Evolutionary conservation across 2,888 invertebrate species (phyloP).

Genomic region (Pemphredon lugubris): DNA sequence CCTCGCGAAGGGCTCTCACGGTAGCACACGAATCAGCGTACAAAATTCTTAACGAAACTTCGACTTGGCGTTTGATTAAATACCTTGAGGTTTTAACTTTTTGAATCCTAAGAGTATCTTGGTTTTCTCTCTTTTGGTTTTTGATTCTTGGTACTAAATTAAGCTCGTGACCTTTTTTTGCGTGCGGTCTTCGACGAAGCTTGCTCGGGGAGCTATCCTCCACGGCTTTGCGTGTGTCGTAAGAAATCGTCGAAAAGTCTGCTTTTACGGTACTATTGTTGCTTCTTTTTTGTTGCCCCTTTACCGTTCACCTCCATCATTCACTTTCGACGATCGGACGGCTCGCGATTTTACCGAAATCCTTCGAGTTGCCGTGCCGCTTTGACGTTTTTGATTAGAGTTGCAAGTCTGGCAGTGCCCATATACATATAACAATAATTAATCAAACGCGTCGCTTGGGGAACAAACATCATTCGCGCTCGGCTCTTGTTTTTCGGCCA

Average conservation of each 20-base stretch:
- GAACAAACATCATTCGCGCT: slow-evolving; percentile 32
- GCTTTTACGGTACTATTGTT: not conserved
- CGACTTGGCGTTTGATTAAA: slow-evolving; percentile 48
- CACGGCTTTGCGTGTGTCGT: slow-evolving; percentile 20
- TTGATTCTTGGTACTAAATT: slow-evolving; percentile 58
- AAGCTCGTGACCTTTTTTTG: slow-evolving; percentile 67
- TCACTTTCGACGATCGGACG: slow-evolving; percentile 30
- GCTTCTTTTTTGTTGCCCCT: slow-evolving; percentile 1
- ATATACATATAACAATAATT: too few species aligned
- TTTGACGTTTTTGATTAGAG: slow-evolving; percentile 66
- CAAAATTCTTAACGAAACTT: slow-evolving; percentile 55
- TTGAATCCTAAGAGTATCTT: slow-evolving; percentile 41
- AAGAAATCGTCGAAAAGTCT: slow-evolving; percentile 21
- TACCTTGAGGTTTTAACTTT: slow-evolving; percentile 35
- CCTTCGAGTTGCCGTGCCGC: slow-evolving; percentile 63
- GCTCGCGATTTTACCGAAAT: slow-evolving; percentile 57
- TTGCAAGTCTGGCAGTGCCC: slow-evolving; percentile 76
- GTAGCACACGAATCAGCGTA: slow-evolving; percentile 50
- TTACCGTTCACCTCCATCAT: not conserved
- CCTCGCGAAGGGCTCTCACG: slow-evolving; percentile 15
- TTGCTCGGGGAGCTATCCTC: slow-evolving; percentile 41
- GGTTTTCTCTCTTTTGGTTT: not conserved
- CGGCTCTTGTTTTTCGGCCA: not conserved
- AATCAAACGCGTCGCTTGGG: slow-evolving; percentile 55
- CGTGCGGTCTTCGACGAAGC: slow-evolving; percentile 36